A percentile compares a stretch with the other conserved stretches of the same genome.
Evolutionary conservation across 2,113 vertebrate species (phyloP).

Genomic region (Chaetodon trifascialis): DNA sequence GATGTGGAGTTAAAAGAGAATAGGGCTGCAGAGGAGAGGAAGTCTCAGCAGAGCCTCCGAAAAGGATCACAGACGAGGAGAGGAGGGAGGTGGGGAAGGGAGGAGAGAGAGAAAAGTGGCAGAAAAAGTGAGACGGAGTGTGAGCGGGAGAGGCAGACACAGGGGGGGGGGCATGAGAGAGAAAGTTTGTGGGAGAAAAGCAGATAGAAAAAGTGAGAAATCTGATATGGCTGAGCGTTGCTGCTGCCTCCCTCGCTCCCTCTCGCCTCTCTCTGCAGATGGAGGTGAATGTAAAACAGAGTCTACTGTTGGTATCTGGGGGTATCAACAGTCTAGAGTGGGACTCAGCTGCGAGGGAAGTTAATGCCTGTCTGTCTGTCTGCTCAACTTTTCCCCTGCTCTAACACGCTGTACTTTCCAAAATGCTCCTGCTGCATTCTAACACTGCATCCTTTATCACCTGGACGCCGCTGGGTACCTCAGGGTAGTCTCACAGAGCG

Average conservation of each 20-base stretch:
- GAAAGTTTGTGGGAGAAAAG: constrained; percentile 75
- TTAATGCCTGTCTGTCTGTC: constrained; percentile 78
- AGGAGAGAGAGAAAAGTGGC: constrained; percentile 46
- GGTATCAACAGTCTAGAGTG: constrained; percentile 83
- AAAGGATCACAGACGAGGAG: constrained; percentile 73
- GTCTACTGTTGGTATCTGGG: constrained; percentile 82
- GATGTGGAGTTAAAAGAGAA: constrained; percentile 83
- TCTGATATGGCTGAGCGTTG: constrained; percentile 82
- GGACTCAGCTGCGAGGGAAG: constrained; percentile 75
- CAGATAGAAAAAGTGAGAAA: constrained; percentile 81
- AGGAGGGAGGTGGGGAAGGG: constrained; percentile 35
- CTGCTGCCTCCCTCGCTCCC: constrained; percentile 64
- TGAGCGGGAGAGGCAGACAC: constrained; percentile 64
- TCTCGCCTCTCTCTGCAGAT: constrained; percentile 75
- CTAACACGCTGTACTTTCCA: constrained; percentile 71
- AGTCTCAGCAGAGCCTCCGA: constrained; percentile 79
- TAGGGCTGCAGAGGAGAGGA: constrained; percentile 78
- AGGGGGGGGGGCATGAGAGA: constrained; percentile 71
- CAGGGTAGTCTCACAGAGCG: constrained; percentile 37
- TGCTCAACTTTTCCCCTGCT: constrained; percentile 74
- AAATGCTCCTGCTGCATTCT: constrained; percentile 78
- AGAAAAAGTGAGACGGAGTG: constrained; percentile 65
- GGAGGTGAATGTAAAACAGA: constrained; percentile 87
- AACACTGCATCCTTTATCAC: constrained; percentile 71
- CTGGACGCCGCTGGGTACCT: constrained; percentile 49